These are phyloP conservation scores for Drosophila robusta DNA, from an alignment of 2,888 invertebrate genomes.

Conservation along the genomic window DNA sequence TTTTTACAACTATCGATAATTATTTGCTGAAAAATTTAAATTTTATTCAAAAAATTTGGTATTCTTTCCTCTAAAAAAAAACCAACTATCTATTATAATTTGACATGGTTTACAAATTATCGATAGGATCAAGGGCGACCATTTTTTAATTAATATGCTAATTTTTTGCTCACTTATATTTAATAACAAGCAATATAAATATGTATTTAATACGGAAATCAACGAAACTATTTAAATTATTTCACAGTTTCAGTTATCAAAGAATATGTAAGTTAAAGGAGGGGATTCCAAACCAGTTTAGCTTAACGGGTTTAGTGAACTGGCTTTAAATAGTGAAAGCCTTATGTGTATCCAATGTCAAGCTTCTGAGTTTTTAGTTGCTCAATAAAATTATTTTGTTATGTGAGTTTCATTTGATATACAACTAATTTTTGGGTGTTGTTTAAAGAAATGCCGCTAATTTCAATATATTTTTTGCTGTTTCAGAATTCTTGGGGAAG, in stretches of 20 bases:
- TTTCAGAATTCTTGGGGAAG: background rate
- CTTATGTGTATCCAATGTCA: conserved; percentile 31
- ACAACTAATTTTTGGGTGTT: background rate
- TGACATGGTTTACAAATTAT: background rate
- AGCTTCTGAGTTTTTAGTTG: conserved; percentile 4
- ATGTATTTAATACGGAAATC: conserved; percentile 10
- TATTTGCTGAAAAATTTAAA: too few species aligned
- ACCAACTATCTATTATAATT: background rate
- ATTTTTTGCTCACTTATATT: background rate
- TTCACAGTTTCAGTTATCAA: conserved; percentile 6
- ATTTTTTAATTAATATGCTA: too few species aligned
- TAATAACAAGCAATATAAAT: background rate
- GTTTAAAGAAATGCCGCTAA: background rate
- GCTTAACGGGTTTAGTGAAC: conserved; percentile 35
- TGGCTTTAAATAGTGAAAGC: conserved; percentile 37
- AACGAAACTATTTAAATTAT: conserved; percentile 2
- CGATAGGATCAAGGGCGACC: background rate
- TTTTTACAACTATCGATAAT: too few species aligned
- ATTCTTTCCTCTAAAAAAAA: too few species aligned
- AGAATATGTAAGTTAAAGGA: conserved; percentile 27
- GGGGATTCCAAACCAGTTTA: conserved; percentile 30
- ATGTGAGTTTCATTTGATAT: background rate
- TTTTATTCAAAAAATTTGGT: too few species aligned
- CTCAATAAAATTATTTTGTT: conserved; percentile 11
- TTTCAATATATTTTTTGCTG: background rate